phyloP scores from a whole-genome alignment of 2,888 invertebrate species.

The Folsomia manolachei region DNA sequence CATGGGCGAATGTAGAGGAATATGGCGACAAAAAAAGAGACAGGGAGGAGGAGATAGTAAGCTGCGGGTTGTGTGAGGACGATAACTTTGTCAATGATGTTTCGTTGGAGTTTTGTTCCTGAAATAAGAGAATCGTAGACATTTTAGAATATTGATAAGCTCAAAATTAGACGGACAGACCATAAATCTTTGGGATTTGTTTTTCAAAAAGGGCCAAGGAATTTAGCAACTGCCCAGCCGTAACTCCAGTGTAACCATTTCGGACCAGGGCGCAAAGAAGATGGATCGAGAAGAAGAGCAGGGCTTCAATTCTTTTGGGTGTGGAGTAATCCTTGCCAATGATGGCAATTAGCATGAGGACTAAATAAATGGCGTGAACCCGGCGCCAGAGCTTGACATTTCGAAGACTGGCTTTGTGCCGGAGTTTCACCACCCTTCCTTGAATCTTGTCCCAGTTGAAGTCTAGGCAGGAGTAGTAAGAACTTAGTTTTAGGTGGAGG shows the following conservation, averaged over 20 bases:
- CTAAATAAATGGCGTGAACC: not conserved
- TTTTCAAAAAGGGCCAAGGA: not conserved
- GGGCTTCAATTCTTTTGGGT: not conserved
- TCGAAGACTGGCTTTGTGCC: not conserved
- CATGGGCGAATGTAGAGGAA: not conserved
- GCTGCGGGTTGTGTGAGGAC: not conserved
- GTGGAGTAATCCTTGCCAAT: not conserved
- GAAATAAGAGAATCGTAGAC: too few relatives aligned
- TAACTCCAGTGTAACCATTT: not conserved
- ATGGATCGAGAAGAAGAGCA: not conserved
- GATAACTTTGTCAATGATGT: too few relatives aligned
- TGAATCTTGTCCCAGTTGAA: not conserved
- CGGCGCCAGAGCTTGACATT: not conserved
- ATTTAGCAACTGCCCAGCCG: not conserved
- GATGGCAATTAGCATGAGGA: not conserved
- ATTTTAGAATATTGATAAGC: too few relatives aligned
- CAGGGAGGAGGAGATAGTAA: not conserved
- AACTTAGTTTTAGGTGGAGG: not conserved
- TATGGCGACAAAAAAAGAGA: not conserved
- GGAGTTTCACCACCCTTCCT: not conserved
- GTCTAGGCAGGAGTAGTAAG: not conserved
- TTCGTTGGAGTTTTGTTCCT: too few relatives aligned
- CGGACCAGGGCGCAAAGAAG: not conserved
- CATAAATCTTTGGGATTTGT: not conserved
- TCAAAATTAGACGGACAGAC: too few relatives aligned